Conservation (phyloP, 2,797 vertebrate species). For the Melanotaenia maccullochi region DNA sequence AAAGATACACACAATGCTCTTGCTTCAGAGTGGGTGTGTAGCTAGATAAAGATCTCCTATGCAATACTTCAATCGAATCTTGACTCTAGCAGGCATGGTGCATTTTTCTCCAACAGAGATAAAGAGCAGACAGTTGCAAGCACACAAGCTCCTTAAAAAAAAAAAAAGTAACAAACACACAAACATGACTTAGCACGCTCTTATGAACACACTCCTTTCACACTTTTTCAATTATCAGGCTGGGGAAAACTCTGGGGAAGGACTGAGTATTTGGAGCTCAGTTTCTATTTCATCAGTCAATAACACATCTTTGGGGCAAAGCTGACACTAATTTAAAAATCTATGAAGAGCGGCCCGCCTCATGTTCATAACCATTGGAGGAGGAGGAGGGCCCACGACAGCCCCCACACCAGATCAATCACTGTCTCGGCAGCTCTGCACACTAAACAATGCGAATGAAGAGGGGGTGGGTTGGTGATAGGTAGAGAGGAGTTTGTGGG, state of each 20-base stretch:
- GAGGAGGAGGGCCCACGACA: conserved; percentile 65
- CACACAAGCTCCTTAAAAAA: conserved; percentile 41
- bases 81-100: conserved; percentile 52
- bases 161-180: conserved; percentile 44
- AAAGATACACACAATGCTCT: conserved; percentile 51
- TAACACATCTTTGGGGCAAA: conserved; percentile 89
- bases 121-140: conserved; percentile 64
- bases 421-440: conserved; percentile 50
- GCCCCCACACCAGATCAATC: conserved; percentile 80
- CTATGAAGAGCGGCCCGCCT: conserved; percentile 83
- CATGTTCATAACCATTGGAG: conserved; percentile 82
- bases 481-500: conserved; percentile 24
- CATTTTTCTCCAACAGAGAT: conserved; percentile 77
- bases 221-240: conserved; percentile 88
- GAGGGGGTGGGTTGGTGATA: conserved; percentile 38
- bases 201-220: conserved; percentile 73
- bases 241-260: conserved; percentile 84
- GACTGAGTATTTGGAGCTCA: conserved; percentile 82
- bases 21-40: conserved; percentile 52
- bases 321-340: conserved; percentile 90
- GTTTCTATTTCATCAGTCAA: conserved; percentile 88
- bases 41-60: conserved; percentile 76
- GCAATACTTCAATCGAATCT: conserved; percentile 76
- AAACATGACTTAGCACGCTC: conserved; percentile 53
- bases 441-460: conserved; percentile 25